Evolutionary conservation across 2,797 vertebrate species (phyloP).

Genomic region (Galagoides demidoff): DNA sequence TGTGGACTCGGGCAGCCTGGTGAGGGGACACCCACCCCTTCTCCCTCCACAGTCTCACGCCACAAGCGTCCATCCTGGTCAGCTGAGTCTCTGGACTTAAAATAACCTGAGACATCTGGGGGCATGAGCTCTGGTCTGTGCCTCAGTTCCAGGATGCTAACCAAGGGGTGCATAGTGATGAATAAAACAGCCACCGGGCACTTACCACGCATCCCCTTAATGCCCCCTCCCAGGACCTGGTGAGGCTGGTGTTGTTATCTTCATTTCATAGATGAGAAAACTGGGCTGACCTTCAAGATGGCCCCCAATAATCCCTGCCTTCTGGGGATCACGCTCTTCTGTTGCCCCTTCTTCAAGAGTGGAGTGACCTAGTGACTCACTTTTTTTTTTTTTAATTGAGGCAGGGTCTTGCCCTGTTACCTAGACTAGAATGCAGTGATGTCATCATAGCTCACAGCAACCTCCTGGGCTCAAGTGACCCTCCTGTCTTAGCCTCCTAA

Average conservation of each 20-base stretch:
- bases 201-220: not conserved
- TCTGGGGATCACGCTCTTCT: not conserved
- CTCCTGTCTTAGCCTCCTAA: not conserved
- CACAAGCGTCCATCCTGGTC: rapidly evolving
- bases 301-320: not conserved
- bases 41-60: not conserved
- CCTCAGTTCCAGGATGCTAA: not conserved
- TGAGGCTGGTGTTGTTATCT: not conserved
- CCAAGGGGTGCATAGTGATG: rapidly evolving
- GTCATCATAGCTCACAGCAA: not conserved
- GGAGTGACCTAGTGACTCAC: not conserved
- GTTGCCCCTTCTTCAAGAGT: not conserved
- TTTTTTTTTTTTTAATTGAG: not conserved
- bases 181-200: rapidly evolving
- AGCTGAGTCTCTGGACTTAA: not conserved
- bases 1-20: not conserved
- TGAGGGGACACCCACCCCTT: rapidly evolving
- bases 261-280: too few species aligned
- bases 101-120: rapidly evolving
- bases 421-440: not conserved
- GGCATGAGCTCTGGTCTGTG: not conserved
- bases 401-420: not conserved
- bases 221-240: rapidly evolving
- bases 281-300: not conserved
- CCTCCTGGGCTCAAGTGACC: not conserved